Percentiles rank a stretch among this genome's conserved stretches.
Conservation (phyloP, 2,113 vertebrate genomes). For the Haemorhous mexicanus region DNA sequence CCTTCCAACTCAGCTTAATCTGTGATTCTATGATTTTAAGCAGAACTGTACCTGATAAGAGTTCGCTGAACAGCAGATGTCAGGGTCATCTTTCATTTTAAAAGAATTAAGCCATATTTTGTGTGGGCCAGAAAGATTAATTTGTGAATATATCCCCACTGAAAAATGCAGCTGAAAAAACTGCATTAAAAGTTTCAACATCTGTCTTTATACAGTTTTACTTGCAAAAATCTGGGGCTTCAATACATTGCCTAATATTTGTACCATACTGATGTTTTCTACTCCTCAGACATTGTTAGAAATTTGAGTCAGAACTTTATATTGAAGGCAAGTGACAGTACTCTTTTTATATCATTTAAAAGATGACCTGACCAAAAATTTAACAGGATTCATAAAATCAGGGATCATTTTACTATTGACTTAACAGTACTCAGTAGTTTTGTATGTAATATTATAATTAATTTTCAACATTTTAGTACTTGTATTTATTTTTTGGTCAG, state of each 20-base stretch:
- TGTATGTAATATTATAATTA: constrained; percentile 83
- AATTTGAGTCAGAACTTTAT: constrained; percentile 74
- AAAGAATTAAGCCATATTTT: constrained; percentile 82
- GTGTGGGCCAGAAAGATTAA: constrained; percentile 68
- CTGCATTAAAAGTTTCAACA: constrained; percentile 40
- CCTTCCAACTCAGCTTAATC: not conserved
- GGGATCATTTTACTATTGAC: constrained; percentile 86
- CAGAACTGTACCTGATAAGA: constrained; percentile 57
- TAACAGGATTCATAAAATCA: constrained; percentile 83
- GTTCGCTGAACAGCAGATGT: constrained; percentile 70
- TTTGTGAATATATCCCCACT: constrained; percentile 63
- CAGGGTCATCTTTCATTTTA: constrained; percentile 76
- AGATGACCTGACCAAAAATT: constrained; percentile 82
- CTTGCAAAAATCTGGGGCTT: constrained; percentile 64
- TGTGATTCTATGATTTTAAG: not conserved
- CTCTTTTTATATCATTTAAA: constrained; percentile 80
- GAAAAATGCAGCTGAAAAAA: constrained; percentile 59
- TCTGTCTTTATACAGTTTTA: constrained; percentile 75
- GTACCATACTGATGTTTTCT: constrained; percentile 73
- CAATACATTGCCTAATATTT: constrained; percentile 67
- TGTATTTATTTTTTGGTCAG: constrained; percentile 83
- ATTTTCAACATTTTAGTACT: constrained; percentile 84
- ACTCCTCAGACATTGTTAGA: constrained; percentile 74
- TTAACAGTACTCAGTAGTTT: constrained; percentile 82
- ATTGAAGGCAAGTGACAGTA: constrained; percentile 73